Evolutionary conservation across 1,140 invertebrate genomes (phyloP).

Genomic region (Calliopsis andreniformis): DNA sequence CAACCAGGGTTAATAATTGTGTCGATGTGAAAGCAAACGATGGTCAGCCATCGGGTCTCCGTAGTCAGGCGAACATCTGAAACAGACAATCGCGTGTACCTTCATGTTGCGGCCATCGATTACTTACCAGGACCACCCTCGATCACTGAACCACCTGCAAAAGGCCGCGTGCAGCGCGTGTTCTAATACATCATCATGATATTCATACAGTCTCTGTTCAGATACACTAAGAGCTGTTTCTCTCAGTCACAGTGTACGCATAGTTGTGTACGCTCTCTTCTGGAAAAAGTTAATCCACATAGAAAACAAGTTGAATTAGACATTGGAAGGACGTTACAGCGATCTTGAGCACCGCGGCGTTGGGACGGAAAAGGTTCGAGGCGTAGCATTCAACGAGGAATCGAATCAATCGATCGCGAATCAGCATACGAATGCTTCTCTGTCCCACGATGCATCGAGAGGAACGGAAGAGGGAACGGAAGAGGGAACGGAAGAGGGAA

Average conservation of each 20-base stretch:
- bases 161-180: conserved; percentile 79
- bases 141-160: conserved; percentile 78
- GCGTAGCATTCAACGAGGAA: neutral
- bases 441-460: conserved; percentile 46
- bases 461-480: neutral
- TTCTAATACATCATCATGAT: conserved; percentile 82
- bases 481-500: neutral
- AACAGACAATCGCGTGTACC: conserved; percentile 77
- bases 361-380: conserved; percentile 41
- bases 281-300: conserved; percentile 82
- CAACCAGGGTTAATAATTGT: conserved; percentile 67
- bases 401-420: neutral
- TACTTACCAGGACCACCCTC: conserved; percentile 78
- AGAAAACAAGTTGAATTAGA: conserved; percentile 79
- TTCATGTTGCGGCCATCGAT: conserved; percentile 78
- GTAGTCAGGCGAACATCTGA: conserved; percentile 60
- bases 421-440: conserved; percentile 34
- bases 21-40: neutral
- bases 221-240: conserved; percentile 74
- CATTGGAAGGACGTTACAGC: conserved; percentile 55
- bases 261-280: conserved; percentile 72
- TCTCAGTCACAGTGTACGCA: conserved; percentile 77
- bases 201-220: conserved; percentile 80
- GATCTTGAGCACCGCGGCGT: conserved; percentile 52
- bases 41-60: conserved; percentile 7